These are phyloP conservation scores for Pseudomyrmex cubaensis DNA, from an alignment of 1,140 invertebrate species.

Conservation along the genomic window DNA sequence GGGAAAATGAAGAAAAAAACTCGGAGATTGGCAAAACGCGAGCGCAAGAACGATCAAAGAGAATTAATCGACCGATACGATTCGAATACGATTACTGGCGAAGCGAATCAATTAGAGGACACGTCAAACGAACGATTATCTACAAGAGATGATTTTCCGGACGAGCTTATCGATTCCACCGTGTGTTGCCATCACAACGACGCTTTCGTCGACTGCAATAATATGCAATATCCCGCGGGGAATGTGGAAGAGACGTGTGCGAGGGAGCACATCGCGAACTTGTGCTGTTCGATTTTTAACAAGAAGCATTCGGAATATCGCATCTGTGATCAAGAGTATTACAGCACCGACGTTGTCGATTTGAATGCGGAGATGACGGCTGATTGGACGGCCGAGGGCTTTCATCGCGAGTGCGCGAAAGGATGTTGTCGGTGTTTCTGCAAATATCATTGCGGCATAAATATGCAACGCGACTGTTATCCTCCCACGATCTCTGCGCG, in stretches of 20 bases:
- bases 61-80: background rate
- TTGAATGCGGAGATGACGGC: conserved; percentile 31
- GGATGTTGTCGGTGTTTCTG: conserved; percentile 15
- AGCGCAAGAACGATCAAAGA: background rate
- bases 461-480: conserved; percentile 36
- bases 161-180: conserved; percentile 1
- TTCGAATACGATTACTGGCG: background rate
- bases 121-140: background rate
- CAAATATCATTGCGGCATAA: conserved; percentile 15
- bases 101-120: background rate
- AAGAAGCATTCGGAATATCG: conserved; percentile 26
- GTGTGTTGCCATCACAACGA: background rate
- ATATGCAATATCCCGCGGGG: conserved; percentile 1
- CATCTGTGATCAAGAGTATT: conserved; percentile 40
- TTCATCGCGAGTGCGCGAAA: conserved; percentile 9
- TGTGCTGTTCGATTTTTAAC: conserved; percentile 38
- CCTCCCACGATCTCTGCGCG: background rate
- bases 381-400: conserved; percentile 31
- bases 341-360: background rate
- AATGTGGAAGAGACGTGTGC: background rate
- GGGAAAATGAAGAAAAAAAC: background rate
- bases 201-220: conserved; percentile 1
- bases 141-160: background rate
- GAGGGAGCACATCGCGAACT: background rate
- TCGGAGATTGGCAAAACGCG: background rate